Conservation (phyloP, 2,888 invertebrate genomes). For the Sympetrum striolatum region DNA sequence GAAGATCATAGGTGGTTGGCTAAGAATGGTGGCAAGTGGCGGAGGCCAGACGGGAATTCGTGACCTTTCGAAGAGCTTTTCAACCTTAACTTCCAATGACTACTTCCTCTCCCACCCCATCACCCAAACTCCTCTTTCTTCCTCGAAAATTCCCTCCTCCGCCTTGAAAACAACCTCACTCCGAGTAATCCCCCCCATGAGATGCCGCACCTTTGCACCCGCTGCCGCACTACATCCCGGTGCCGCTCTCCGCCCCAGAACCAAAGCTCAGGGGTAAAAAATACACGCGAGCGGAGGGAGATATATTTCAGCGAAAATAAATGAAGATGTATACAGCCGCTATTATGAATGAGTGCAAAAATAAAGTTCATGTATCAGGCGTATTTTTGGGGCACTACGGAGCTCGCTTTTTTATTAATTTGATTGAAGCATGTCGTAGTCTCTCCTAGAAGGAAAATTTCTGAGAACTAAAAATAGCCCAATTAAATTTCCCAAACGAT, state of each 20-base stretch:
- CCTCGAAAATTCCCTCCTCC: not conserved
- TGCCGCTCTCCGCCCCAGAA: not conserved
- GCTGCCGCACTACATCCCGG: too few species aligned
- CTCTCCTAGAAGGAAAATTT: too few species aligned
- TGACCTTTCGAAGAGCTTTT: slow-evolving; percentile 16
- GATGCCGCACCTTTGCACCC: not conserved
- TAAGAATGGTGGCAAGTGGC: not conserved
- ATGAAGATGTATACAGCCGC: too few species aligned
- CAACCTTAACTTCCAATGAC: not conserved
- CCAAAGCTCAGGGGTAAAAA: not conserved
- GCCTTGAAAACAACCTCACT: not conserved
- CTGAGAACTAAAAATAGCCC: too few species aligned
- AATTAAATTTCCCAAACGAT: too few species aligned
- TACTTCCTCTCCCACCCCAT: not conserved
- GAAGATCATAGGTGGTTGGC: not conserved
- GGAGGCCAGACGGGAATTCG: not conserved
- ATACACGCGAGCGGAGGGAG: too few species aligned
- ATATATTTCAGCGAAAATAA: too few species aligned
- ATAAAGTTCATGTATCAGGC: too few species aligned
- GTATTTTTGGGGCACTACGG: too few species aligned
- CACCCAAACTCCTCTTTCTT: not conserved
- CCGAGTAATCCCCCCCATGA: not conserved
- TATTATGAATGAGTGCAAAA: too few species aligned
- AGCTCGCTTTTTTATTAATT: too few species aligned
- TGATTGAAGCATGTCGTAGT: too few species aligned